These are phyloP conservation scores for Periophthalmodon schlosseri DNA, from an alignment of 2,113 vertebrate genomes.

Conservation along the genomic window DNA sequence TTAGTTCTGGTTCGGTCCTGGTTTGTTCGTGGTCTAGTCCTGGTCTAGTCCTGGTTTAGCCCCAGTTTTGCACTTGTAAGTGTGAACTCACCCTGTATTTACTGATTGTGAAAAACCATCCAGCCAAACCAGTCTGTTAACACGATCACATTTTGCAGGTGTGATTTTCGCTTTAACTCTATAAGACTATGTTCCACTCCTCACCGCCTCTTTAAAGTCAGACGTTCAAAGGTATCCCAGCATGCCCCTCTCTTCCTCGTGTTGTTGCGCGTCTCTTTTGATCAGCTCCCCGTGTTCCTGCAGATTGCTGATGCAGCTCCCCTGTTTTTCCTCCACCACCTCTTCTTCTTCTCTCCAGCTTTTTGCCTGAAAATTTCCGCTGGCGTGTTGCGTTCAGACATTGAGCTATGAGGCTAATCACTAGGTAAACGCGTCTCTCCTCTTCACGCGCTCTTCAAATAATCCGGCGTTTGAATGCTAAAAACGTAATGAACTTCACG, in stretches of 20 bases:
- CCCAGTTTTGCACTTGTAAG: too few species aligned
- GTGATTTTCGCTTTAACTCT: background rate
- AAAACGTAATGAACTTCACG: conserved; percentile 99
- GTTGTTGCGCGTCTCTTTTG: conserved; percentile 40
- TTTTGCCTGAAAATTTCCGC: conserved; percentile 69
- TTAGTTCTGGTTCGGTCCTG: too few species aligned
- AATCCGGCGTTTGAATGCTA: conserved; percentile 95
- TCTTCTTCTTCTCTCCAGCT: conserved; percentile 38
- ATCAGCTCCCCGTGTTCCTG: conserved; percentile 30
- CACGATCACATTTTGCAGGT: background rate
- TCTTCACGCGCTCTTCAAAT: conserved; percentile 85
- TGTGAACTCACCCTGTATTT: too few species aligned
- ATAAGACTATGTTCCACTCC: background rate
- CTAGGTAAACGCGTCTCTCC: conserved; percentile 87
- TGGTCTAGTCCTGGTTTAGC: too few species aligned
- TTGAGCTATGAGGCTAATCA: conserved; percentile 88
- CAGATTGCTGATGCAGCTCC: conserved; percentile 51
- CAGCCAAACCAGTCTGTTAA: background rate
- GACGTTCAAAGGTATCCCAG: conserved; percentile 40
- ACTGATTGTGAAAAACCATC: background rate
- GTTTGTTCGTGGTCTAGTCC: too few species aligned
- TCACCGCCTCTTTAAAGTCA: conserved; percentile 10
- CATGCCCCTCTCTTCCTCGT: background rate
- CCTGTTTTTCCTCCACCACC: conserved; percentile 28
- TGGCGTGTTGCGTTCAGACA: conserved; percentile 78